Conservation (phyloP, 2,888 invertebrate species). For the Phorcus lineatus region DNA sequence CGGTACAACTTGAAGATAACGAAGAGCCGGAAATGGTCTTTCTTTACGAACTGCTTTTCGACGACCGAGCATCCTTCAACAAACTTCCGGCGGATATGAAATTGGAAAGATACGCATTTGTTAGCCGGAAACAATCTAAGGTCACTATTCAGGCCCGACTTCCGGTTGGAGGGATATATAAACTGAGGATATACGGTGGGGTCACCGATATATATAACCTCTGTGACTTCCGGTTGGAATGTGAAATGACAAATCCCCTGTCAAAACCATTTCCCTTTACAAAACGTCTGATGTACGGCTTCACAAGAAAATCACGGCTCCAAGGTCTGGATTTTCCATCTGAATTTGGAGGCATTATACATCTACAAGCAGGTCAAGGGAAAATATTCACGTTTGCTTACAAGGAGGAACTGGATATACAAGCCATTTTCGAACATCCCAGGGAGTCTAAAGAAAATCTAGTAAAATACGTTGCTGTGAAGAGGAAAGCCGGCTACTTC, state of each 20-base stretch:
- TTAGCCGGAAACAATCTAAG: conserved; percentile 28
- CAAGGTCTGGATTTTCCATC: conserved; percentile 48
- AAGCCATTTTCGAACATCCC: conserved; percentile 42
- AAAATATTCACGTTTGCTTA: conserved; percentile 44
- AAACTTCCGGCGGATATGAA: conserved; percentile 8
- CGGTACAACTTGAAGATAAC: conserved; percentile 31
- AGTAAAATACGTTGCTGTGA: conserved; percentile 39
- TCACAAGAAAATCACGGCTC: conserved; percentile 44
- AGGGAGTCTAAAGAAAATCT: conserved; percentile 39
- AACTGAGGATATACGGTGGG: conserved; percentile 21
- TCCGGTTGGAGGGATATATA: conserved; percentile 24
- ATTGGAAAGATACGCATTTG: conserved; percentile 31
- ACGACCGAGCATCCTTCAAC: conserved; percentile 26
- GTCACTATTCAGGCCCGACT: conserved; percentile 37
- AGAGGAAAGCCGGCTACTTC: conserved; percentile 12
- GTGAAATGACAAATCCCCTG: conserved; percentile 38
- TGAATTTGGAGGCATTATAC: conserved; percentile 30
- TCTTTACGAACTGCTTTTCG: conserved; percentile 38
- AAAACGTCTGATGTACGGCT: conserved; percentile 58
- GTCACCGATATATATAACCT: not conserved
- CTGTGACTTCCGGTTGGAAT: conserved; percentile 63
- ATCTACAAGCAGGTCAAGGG: conserved; percentile 43
- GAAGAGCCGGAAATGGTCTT: conserved; percentile 33
- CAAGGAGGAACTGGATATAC: conserved; percentile 42
- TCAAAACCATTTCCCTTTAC: conserved; percentile 51